Evolutionary conservation across 1,140 invertebrate species (phyloP), one percentile per base, ranked within the genome.

Genomic region (Harlomillsia oculata): DNA sequence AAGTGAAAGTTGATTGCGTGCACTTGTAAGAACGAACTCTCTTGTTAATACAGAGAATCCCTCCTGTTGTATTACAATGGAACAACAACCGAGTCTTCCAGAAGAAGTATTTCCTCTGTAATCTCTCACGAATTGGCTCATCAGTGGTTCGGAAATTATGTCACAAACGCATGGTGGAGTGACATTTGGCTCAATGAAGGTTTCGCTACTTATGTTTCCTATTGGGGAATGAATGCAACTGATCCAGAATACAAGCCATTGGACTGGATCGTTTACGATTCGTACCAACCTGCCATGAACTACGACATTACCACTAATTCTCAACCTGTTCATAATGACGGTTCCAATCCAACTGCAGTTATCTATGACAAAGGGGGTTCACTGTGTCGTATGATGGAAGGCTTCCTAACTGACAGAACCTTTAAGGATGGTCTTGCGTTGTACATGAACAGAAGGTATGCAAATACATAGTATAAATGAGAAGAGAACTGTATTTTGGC

Each of bases 301-400:
- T 25, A 1, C 18, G 59, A 61, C 18, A 18, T 8, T 18, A 39
- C 45, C 9, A 0, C 39, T 20, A 20, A 25, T 11, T 36, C 37
- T 4, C 41, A 54, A 16, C 53, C 59, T 16, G 26, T 61, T 1
- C 21, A 28, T 14, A 56, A 53, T 29, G 16, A 32, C 26, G 36
- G 44, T 20, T 2, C 60, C 58, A 73, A 9, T 73, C 72, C 59
- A 70, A 14, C 28, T 21, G 30, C 52, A 6, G 59, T 63, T 16
- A 59, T 46, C 18, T 60, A 61, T 54, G 59, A 67, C 26, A 60
- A 72, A 67, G 79, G 81, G 16, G 85, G 80, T 0, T 82, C 82
- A 49, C 71, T 93, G 3, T 78, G 93, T 34, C 71, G 85, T 44
- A 92, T 93, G 88, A 73, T 92, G 63, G 79, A 83, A 54, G 78